A percentile compares a stretch with the other conserved stretches of the same genome.
Evolutionary conservation across 2,113 vertebrate genomes (phyloP).

Genomic region (Mungos mungo): DNA sequence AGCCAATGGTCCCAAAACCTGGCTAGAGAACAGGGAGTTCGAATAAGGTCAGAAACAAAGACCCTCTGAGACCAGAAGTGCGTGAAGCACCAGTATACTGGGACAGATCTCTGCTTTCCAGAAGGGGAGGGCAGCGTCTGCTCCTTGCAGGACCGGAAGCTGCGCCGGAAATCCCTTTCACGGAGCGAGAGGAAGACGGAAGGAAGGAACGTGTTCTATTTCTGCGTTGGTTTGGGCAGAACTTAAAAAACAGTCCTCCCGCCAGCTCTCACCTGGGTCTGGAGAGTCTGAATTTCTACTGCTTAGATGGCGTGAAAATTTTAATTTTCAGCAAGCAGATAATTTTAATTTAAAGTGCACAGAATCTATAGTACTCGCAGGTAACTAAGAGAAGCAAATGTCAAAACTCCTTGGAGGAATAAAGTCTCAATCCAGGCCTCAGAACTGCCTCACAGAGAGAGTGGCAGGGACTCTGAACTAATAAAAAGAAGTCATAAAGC

Average conservation of each 20-base stretch:
- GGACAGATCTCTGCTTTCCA: neutral
- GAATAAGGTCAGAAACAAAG: neutral
- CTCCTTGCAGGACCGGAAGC: neutral
- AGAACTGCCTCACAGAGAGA: neutral
- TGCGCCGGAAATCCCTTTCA: neutral
- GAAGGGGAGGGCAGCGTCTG: neutral
- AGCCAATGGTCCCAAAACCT: neutral
- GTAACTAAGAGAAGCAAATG: conserved; percentile 23
- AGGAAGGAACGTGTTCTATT: neutral
- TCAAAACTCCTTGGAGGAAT: neutral
- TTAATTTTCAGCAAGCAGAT: neutral
- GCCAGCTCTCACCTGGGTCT: neutral
- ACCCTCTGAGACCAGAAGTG: neutral
- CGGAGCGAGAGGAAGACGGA: neutral
- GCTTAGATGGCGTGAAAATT: neutral
- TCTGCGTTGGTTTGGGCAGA: neutral
- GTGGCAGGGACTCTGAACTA: neutral
- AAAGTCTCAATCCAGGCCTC: neutral
- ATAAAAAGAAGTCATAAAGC: neutral
- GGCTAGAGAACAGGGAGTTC: neutral
- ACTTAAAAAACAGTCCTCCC: neutral
- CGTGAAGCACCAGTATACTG: neutral
- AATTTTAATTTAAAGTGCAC: conserved; percentile 12
- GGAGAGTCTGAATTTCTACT: neutral
- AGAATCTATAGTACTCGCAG: neutral